phyloP scores from a whole-genome alignment of 2,888 invertebrate genomes.

The Sinotaia quadrata region DNA sequence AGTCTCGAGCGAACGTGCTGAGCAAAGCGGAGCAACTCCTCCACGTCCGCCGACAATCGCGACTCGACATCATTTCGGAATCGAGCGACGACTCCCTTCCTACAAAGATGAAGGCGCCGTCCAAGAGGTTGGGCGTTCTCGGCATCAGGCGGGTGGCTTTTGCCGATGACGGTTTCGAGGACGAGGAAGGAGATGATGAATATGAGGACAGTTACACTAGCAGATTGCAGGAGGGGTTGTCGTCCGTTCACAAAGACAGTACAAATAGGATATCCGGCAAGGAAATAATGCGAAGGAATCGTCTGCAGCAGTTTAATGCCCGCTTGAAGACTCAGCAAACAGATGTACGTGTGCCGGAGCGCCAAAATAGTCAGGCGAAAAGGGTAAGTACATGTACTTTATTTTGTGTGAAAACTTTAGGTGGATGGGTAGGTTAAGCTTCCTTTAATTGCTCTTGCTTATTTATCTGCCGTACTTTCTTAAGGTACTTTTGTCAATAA shows the following conservation, averaged over 20 bases:
- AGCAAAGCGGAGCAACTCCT: slow-evolving; percentile 17
- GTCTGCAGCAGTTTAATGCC: slow-evolving; percentile 32
- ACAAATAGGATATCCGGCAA: background rate
- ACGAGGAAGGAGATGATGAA: background rate
- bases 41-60: background rate
- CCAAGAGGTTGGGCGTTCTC: too few species aligned
- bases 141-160: background rate
- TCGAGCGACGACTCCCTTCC: background rate
- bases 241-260: background rate
- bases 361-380: too few species aligned
- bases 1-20: slow-evolving; percentile 15
- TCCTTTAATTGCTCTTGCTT: too few species aligned
- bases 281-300: slow-evolving; percentile 13
- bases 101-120: background rate
- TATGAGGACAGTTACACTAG: background rate
- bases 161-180: background rate
- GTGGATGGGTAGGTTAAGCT: too few species aligned
- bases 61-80: slow-evolving; percentile 12
- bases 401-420: too few species aligned
- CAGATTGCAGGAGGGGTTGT: background rate
- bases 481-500: background rate
- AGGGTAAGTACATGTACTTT: too few species aligned
- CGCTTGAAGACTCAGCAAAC: slow-evolving; percentile 33
- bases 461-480: background rate
- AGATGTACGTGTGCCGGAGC: too few species aligned